phyloP scores from a whole-genome alignment of 2,113 vertebrate genomes.

The Ochotona princeps region DNA sequence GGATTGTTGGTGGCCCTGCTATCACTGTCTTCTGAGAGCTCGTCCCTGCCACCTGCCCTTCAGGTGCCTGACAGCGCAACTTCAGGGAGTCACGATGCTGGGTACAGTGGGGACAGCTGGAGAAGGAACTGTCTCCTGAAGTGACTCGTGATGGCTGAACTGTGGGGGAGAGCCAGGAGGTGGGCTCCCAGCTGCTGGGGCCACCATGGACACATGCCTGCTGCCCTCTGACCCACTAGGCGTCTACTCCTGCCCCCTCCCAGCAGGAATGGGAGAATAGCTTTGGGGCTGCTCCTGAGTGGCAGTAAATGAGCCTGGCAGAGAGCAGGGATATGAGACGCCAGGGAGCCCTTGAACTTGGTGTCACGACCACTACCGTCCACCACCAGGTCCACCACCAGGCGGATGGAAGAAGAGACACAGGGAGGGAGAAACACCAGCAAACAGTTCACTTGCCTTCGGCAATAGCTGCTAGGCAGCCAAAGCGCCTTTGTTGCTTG shows the following conservation, averaged over 20 bases:
- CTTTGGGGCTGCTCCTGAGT: slow-evolving; percentile 27
- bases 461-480: slow-evolving; percentile 84
- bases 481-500: slow-evolving; percentile 79
- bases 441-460: slow-evolving; percentile 72
- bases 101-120: not conserved
- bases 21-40: not conserved
- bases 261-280: slow-evolving; percentile 65
- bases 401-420: not conserved
- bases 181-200: not conserved
- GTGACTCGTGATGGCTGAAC: not conserved
- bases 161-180: not conserved
- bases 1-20: not conserved
- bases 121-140: not conserved
- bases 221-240: slow-evolving; percentile 64
- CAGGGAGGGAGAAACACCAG: not conserved
- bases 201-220: accelerated
- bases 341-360: slow-evolving; percentile 69
- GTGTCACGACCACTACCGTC: slow-evolving; percentile 23
- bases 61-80: not conserved
- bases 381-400: not conserved
- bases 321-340: not conserved
- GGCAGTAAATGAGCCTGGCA: slow-evolving; percentile 44
- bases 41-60: not conserved
- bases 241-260: slow-evolving; percentile 55
- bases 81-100: not conserved